phyloP scores from a whole-genome alignment of 2,113 vertebrate species.

The Sinocyclocheilus anshuiensis region DNA sequence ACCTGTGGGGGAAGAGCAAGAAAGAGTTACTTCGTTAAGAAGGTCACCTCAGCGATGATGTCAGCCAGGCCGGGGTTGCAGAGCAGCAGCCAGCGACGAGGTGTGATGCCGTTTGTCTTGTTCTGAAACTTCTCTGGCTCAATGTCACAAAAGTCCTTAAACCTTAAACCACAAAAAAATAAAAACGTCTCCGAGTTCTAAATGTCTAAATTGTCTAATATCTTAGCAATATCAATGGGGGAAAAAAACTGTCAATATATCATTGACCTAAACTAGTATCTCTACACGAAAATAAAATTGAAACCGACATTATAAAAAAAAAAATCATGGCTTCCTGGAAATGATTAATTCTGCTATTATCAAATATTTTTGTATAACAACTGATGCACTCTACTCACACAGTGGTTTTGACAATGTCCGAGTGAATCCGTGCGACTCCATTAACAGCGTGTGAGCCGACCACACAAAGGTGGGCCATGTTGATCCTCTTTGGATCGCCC shows the following conservation, averaged over 20 bases:
- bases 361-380: not conserved
- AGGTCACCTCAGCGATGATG: slow-evolving; percentile 79
- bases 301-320: not conserved
- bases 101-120: slow-evolving; percentile 88
- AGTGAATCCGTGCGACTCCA: slow-evolving; percentile 84
- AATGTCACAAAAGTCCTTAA: slow-evolving; percentile 86
- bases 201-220: not conserved
- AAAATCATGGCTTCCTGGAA: not conserved
- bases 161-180: slow-evolving; percentile 67
- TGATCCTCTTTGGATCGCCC: slow-evolving; percentile 84
- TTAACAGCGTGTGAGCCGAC: slow-evolving; percentile 85
- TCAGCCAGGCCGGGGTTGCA: slow-evolving; percentile 86
- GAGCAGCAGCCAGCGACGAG: slow-evolving; percentile 86
- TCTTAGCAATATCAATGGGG: not conserved
- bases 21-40: not conserved
- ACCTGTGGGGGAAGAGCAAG: not conserved
- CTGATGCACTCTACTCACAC: slow-evolving; percentile 59
- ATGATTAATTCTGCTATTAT: not conserved
- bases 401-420: slow-evolving; percentile 79
- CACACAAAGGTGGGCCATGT: slow-evolving; percentile 89
- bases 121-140: slow-evolving; percentile 89
- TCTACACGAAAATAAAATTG: too few relatives aligned
- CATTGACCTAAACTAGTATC: not conserved
- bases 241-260: not conserved
- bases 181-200: not conserved